A percentile compares a stretch with the other conserved stretches of the same genome.
phyloP scores from a whole-genome alignment of 1,140 invertebrate genomes.

The Cydia strobilella region DNA sequence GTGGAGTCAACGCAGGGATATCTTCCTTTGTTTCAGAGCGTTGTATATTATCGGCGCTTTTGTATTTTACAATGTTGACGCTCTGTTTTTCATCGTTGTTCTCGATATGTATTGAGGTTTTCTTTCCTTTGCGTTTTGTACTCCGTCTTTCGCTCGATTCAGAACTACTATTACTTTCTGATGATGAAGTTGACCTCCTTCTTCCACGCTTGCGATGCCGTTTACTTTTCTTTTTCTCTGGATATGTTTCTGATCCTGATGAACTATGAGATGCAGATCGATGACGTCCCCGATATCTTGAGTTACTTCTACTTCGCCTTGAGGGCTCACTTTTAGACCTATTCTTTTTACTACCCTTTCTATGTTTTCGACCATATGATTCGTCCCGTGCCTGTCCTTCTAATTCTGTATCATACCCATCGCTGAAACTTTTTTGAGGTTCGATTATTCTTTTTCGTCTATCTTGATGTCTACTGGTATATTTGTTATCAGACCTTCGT shows the following conservation, averaged over 20 bases:
- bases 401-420: conserved; percentile 75
- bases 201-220: conserved; percentile 63
- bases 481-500: conserved; percentile 54
- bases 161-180: conserved; percentile 67
- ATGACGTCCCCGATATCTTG: conserved; percentile 54
- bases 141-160: conserved; percentile 66
- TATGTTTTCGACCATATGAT: conserved; percentile 52
- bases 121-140: conserved; percentile 71
- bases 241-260: conserved; percentile 61
- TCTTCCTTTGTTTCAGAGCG: conserved; percentile 50
- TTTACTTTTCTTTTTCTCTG: conserved; percentile 64
- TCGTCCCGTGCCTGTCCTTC: conserved; percentile 53
- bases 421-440: conserved; percentile 77
- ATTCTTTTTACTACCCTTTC: conserved; percentile 61
- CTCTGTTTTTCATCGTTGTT: conserved; percentile 72
- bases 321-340: conserved; percentile 75
- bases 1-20: conserved; percentile 39
- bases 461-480: conserved; percentile 51
- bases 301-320: conserved; percentile 55
- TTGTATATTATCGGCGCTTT: conserved; percentile 50
- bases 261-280: conserved; percentile 67
- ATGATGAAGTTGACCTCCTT: conserved; percentile 56
- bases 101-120: conserved; percentile 74
- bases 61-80: conserved; percentile 74
- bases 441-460: conserved; percentile 58